Evolutionary conservation across 2,797 vertebrate genomes (phyloP), one percentile per base, ranked within the genome.

Genomic region (Gallinago solitaria): DNA sequence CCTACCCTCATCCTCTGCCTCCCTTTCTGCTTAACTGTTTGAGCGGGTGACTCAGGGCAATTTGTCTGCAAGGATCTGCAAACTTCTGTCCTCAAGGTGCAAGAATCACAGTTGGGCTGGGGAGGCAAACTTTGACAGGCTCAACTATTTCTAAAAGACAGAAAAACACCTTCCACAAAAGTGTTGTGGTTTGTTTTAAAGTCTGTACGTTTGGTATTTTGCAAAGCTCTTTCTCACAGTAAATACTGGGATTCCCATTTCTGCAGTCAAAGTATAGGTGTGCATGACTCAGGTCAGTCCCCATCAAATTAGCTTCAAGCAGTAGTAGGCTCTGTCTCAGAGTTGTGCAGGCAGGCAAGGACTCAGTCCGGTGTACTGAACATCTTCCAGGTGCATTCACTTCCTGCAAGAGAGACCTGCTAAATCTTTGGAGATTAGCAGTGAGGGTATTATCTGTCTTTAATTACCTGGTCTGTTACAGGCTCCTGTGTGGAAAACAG

Each of bases 241-340:
- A 68, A 63, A 68, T 59, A 50, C 53, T 30, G 9, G 6, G 8
- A 53, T 74, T 87, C 14, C 21, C 37, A 23, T 23, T 84, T 12
- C 20, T 70, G 11, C 37, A 45, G 25, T 30, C 14, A 27, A 88
- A 71, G 13, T 47, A 50, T 45, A 27, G 9, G 10, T 24, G 8
- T 45, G 14, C 37, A 18, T 63, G 25, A 47, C 51, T 76, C 0
- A 0, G 11, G 19, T 32, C n/a, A 37, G 30, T 4, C 60, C 6
- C 25, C n/a, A 33, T 51, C 9, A 71, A 64, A 25, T 45, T 51
- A 73, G 30, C 50, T 64, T 83, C 35, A 73, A 86, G 18, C 23
- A 80, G 12, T 50, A 54, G 13, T 50, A n/a, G 20, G 2, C 25
- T 88, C 12, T 41, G 25, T 41, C 37, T 79, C 48, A 59, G 33